phyloP scores from a whole-genome alignment of 2,888 invertebrate species.

The Bellardia bayeri region DNA sequence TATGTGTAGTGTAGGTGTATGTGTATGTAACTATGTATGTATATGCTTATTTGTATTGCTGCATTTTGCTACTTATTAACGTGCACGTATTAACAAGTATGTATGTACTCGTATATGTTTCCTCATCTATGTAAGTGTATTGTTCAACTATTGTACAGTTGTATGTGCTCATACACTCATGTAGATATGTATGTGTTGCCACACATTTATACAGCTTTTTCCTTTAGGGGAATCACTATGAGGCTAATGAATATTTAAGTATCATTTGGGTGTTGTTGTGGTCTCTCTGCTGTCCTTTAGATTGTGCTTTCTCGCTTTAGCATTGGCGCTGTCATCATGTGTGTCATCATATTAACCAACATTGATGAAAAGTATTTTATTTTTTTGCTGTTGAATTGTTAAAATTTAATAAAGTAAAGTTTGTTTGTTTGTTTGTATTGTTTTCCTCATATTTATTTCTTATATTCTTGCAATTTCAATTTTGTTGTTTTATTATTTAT shows the following conservation, averaged over 20 bases:
- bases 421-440: background rate
- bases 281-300: constrained; percentile 5
- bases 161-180: background rate
- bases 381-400: constrained; percentile 48
- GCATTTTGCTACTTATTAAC: constrained; percentile 1
- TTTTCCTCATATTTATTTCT: background rate
- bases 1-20: background rate
- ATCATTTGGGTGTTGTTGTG: constrained; percentile 65
- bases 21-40: background rate
- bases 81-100: background rate
- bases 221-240: constrained; percentile 58
- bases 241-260: constrained; percentile 73
- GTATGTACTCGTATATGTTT: background rate
- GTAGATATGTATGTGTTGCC: constrained; percentile 38
- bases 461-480: background rate
- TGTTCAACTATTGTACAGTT: too few species aligned
- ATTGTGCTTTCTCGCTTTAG: background rate
- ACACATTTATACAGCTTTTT: constrained; percentile 58
- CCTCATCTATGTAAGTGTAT: background rate
- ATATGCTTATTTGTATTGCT: background rate
- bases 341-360: background rate
- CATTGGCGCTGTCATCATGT: background rate
- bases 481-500: constrained; percentile 9
- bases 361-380: constrained; percentile 45
- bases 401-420: constrained; percentile 47